phyloP scores from a whole-genome alignment of 2,797 vertebrate species.

The Takifugu rubripes region DNA sequence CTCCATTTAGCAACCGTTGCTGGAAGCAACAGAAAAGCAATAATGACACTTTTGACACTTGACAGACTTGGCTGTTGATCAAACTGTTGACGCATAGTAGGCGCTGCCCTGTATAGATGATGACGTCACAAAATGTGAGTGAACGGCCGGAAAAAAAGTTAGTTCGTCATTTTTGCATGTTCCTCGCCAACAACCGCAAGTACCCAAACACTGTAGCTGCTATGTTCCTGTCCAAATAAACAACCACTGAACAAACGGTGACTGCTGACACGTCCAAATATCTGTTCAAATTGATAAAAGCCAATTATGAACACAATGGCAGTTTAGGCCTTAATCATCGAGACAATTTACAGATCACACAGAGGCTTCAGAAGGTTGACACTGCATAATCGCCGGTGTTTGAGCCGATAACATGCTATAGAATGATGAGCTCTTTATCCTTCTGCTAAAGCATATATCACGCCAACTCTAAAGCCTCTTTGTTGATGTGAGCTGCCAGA shows the following conservation, averaged over 20 bases:
- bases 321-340: slow-evolving; percentile 42
- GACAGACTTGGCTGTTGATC: background rate
- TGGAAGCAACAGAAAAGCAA: too few species aligned
- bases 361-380: slow-evolving; percentile 46
- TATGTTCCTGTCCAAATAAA: slow-evolving; percentile 33
- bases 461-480: slow-evolving; percentile 33
- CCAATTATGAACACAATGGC: slow-evolving; percentile 51
- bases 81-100: too few species aligned
- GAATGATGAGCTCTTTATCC: slow-evolving; percentile 14
- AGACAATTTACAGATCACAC: slow-evolving; percentile 51
- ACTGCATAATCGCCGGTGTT: slow-evolving; percentile 31
- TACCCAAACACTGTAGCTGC: slow-evolving; percentile 39
- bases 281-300: slow-evolving; percentile 64
- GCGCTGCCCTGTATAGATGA: background rate
- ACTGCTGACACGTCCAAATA: slow-evolving; percentile 43
- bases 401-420: slow-evolving; percentile 33
- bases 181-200: slow-evolving; percentile 20
- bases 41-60: background rate
- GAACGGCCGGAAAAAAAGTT: slow-evolving; percentile 11
- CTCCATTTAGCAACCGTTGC: too few species aligned
- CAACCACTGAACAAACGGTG: slow-evolving; percentile 46
- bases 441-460: slow-evolving; percentile 35
- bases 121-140: slow-evolving; percentile 1
- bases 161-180: background rate
- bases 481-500: slow-evolving; percentile 33